Conservation (phyloP, 2,113 vertebrate species). For the Todiramphus saurophagus region DNA sequence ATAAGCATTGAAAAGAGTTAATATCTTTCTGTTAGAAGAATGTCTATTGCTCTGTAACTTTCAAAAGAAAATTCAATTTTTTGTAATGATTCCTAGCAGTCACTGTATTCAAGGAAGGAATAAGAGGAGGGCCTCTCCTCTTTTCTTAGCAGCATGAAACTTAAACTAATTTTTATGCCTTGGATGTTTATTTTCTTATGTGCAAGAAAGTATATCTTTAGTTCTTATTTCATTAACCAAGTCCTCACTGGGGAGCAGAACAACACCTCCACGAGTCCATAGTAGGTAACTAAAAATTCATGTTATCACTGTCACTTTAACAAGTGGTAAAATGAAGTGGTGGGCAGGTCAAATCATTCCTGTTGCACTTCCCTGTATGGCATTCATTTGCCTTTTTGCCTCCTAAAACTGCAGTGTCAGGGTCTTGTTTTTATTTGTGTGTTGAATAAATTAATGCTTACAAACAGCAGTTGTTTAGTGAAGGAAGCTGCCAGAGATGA, state of each 20-base stretch:
- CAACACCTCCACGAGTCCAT: not conserved
- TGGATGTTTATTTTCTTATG: not conserved
- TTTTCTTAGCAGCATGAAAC: not conserved
- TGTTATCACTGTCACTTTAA: not conserved
- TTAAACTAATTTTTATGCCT: not conserved
- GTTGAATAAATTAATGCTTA: not conserved
- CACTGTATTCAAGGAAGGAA: not conserved
- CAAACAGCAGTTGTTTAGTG: not conserved
- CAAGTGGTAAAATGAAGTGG: not conserved
- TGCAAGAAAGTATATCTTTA: not conserved
- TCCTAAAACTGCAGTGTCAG: not conserved
- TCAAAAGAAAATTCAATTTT: not conserved
- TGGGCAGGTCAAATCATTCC: too few relatives aligned
- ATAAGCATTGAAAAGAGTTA: not conserved
- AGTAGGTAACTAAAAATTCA: not conserved
- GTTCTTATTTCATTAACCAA: not conserved
- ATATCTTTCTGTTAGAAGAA: not conserved
- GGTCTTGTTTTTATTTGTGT: not conserved
- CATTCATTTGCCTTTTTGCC: rapidly evolving
- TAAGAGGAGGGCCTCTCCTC: not conserved
- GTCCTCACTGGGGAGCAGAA: not conserved
- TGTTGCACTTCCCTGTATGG: not conserved
- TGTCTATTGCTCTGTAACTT: not conserved
- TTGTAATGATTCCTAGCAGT: not conserved
- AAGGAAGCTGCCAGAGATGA: not conserved